Evolutionary conservation across 2,113 vertebrate genomes (phyloP).

Genomic region (Anolis sagrei): DNA sequence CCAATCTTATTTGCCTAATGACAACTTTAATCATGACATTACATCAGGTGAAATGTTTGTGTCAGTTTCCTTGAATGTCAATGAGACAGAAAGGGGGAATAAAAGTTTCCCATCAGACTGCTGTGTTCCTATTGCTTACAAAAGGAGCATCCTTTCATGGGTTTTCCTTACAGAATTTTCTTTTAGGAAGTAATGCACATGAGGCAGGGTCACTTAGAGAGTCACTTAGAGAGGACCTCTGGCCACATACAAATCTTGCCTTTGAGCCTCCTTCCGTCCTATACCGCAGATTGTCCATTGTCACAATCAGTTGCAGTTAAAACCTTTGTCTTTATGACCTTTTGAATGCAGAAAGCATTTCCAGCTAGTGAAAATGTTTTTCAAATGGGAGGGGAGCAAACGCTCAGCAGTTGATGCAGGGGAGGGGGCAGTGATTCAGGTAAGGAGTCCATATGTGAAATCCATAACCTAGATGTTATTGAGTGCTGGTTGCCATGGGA

Average conservation of each 20-base stretch:
- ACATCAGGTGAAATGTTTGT: too few species aligned
- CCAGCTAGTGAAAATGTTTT: too few species aligned
- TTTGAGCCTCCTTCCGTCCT: background rate
- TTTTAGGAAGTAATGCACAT: background rate
- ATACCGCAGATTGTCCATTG: too few species aligned
- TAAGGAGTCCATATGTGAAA: conserved; percentile 23
- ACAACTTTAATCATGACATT: too few species aligned
- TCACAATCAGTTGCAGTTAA: background rate
- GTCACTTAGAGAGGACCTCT: background rate
- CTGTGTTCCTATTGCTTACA: background rate
- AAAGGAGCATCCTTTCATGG: background rate
- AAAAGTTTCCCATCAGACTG: background rate
- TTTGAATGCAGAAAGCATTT: background rate
- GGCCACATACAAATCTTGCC: background rate
- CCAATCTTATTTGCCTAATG: too few species aligned
- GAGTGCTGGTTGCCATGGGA: conserved; percentile 18
- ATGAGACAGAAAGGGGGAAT: too few species aligned
- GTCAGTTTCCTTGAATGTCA: too few species aligned
- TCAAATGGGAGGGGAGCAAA: background rate
- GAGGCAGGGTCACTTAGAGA: background rate
- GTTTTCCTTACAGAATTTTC: background rate
- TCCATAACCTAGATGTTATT: background rate
- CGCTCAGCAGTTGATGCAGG: background rate
- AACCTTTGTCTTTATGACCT: background rate
- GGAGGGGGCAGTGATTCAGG: conserved; percentile 6